Percentiles rank a stretch among this genome's conserved stretches.
Evolutionary conservation across 2,888 invertebrate species (phyloP).

Genomic region (Hymenopus coronatus): DNA sequence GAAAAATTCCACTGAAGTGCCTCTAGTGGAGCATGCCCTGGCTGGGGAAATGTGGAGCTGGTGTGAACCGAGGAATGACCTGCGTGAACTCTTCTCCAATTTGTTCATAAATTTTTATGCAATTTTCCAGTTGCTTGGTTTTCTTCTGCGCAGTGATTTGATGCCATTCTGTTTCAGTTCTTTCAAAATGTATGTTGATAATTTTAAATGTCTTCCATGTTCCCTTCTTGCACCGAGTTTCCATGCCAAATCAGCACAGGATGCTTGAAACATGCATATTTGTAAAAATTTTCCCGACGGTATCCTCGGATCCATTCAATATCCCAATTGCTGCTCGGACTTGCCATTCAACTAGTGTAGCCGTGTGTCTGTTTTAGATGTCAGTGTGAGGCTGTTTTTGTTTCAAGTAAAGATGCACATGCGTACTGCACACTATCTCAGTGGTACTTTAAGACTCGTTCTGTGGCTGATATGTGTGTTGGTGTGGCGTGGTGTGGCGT

Average conservation of each 20-base stretch:
- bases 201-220: slow-evolving; percentile 40
- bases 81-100: slow-evolving; percentile 28
- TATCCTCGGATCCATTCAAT: slow-evolving; percentile 15
- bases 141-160: slow-evolving; percentile 35
- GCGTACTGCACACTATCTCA: slow-evolving; percentile 33
- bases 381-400: slow-evolving; percentile 35
- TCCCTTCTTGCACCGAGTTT: slow-evolving; percentile 37
- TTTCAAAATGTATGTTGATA: slow-evolving; percentile 35
- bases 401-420: slow-evolving; percentile 34
- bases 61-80: neutral
- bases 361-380: slow-evolving; percentile 36
- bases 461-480: slow-evolving; percentile 34
- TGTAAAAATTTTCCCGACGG: slow-evolving; percentile 28
- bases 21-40: slow-evolving; percentile 33
- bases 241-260: slow-evolving; percentile 34
- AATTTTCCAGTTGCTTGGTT: slow-evolving; percentile 31
- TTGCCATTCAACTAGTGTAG: slow-evolving; percentile 35
- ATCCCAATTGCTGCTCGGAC: slow-evolving; percentile 33
- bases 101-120: slow-evolving; percentile 34
- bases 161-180: slow-evolving; percentile 31
- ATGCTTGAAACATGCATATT: slow-evolving; percentile 33
- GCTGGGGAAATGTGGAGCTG: slow-evolving; percentile 27
- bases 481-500: slow-evolving; percentile 33
- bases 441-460: slow-evolving; percentile 31
- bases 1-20: slow-evolving; percentile 41